Percentiles rank a stretch among this genome's conserved stretches.
These are phyloP conservation scores for Telenomus remus DNA, from an alignment of 1,140 invertebrate species.

Conservation along the genomic window DNA sequence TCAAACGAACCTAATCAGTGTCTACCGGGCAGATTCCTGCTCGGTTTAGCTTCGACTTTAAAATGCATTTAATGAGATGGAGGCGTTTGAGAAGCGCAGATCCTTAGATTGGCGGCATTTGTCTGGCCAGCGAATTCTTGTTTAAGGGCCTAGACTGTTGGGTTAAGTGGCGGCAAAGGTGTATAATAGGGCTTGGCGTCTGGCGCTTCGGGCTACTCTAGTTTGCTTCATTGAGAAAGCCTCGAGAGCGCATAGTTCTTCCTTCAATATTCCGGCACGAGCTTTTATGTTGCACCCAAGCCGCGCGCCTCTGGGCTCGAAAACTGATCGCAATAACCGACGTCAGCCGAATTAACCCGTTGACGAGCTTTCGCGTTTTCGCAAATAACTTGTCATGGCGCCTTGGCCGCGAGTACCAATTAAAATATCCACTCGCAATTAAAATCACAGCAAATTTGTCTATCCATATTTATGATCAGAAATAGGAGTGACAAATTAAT, in stretches of 20 bases:
- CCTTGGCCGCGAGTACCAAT: slow-evolving; percentile 20
- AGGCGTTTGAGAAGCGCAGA: slow-evolving; percentile 57
- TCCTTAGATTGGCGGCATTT: slow-evolving; percentile 40
- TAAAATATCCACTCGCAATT: slow-evolving; percentile 28
- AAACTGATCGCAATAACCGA: slow-evolving; percentile 37
- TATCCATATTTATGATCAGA: neutral
- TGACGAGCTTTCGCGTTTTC: slow-evolving; percentile 42
- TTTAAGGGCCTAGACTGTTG: slow-evolving; percentile 50
- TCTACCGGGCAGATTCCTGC: slow-evolving; percentile 19
- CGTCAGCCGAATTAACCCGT: slow-evolving; percentile 48
- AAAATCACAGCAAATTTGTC: slow-evolving; percentile 17
- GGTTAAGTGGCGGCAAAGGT: slow-evolving; percentile 68
- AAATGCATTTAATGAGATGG: slow-evolving; percentile 50
- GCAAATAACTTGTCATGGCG: slow-evolving; percentile 45
- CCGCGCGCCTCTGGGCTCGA: slow-evolving; percentile 35
- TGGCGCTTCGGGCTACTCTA: slow-evolving; percentile 68
- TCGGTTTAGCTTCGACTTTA: slow-evolving; percentile 30
- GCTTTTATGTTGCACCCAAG: slow-evolving; percentile 32
- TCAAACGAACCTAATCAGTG: slow-evolving; percentile 32
- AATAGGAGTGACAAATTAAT: too few relatives aligned
- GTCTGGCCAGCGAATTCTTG: slow-evolving; percentile 51
- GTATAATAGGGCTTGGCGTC: slow-evolving; percentile 65
- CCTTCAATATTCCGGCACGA: slow-evolving; percentile 23
- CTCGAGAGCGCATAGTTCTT: slow-evolving; percentile 32
- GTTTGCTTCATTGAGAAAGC: slow-evolving; percentile 54